phyloP scores from a whole-genome alignment of 2,797 vertebrate species.

The Myotis pilosus region DNA sequence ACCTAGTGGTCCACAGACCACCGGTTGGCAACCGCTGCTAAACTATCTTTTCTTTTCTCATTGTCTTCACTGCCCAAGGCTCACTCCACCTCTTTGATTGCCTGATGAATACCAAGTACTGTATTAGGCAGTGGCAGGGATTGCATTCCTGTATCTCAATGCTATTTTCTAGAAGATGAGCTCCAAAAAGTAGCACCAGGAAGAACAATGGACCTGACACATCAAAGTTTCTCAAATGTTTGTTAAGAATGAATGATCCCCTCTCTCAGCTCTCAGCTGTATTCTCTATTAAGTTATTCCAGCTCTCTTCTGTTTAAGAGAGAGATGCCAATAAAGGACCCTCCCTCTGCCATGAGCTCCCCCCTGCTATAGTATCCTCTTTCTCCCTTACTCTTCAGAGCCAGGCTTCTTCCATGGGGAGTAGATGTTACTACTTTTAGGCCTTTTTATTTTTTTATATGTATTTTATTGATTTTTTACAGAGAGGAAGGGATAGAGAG shows the following conservation, averaged over 20 bases:
- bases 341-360: neutral
- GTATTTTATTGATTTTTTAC: too few relatives aligned
- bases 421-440: neutral
- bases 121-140: neutral
- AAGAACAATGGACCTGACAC: neutral
- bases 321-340: neutral
- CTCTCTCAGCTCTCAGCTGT: neutral
- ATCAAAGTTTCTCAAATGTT: neutral
- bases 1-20: too few relatives aligned
- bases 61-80: neutral
- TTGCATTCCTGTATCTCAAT: neutral
- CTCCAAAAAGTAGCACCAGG: neutral
- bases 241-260: slow-evolving; percentile 1
- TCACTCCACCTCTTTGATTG: neutral
- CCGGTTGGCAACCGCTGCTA: too few relatives aligned
- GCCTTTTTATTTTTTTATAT: neutral
- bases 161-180: neutral
- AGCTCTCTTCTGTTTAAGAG: neutral
- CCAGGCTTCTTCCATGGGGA: neutral
- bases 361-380: neutral
- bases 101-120: neutral
- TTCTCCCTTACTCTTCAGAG: neutral
- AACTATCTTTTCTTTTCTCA: neutral
- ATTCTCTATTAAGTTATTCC: neutral
- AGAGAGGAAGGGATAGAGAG: too few relatives aligned